phyloP scores from a whole-genome alignment of 2,113 vertebrate genomes.

The Orientallactaga bullata region DNA sequence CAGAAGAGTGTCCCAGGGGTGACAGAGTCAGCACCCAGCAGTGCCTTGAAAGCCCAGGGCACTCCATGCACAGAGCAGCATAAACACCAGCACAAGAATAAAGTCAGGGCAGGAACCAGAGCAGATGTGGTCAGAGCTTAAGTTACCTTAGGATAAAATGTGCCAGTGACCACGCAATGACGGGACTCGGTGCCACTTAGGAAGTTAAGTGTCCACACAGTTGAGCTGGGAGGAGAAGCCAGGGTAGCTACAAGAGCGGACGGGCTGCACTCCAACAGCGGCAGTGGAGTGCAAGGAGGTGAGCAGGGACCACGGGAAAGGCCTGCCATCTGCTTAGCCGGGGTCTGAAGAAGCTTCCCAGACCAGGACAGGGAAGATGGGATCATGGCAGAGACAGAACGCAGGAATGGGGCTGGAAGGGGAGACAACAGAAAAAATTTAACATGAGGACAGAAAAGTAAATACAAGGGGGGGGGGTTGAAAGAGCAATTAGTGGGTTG shows the following conservation, averaged over 20 bases:
- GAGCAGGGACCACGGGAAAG: neutral
- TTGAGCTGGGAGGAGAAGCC: neutral
- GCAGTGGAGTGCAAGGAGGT: neutral
- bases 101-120: neutral
- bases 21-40: no score
- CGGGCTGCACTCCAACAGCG: neutral
- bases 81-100: neutral
- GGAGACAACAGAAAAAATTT: neutral
- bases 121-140: neutral
- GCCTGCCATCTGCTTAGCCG: neutral
- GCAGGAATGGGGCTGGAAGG: neutral
- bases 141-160: neutral
- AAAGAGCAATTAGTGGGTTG: neutral
- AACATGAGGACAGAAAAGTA: neutral
- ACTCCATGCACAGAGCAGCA: neutral
- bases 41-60: neutral
- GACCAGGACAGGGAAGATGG: neutral
- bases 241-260: neutral
- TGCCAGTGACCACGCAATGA: neutral
- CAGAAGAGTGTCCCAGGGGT: neutral
- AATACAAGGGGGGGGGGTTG: neutral
- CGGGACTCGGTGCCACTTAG: neutral
- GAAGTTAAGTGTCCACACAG: conserved; percentile 26
- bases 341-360: neutral
- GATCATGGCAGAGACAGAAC: neutral